Base-by-base conservation (phyloP, 2,113 vertebrate genomes). In the Delphinus delphis region DNA sequence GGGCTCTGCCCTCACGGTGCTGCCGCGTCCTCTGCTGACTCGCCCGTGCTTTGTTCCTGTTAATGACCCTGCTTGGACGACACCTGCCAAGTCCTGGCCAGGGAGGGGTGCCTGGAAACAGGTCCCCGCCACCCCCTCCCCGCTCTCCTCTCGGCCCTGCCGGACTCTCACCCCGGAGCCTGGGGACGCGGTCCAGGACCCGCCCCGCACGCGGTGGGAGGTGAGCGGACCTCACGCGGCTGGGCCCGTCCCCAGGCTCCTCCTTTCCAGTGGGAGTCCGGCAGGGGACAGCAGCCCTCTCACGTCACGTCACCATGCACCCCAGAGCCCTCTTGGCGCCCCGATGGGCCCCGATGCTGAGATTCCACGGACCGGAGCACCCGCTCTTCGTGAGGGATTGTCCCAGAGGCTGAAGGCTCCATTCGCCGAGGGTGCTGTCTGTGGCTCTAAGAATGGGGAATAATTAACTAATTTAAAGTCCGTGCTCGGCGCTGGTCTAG, bases 331-430 rank as follows among this genome's bases (percentile, higher is more conserved):
- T 79, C 47, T 23, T 1, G 10, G 47, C 31, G 3, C 47, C 74
- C 21, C 18, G 33, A 41, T 0, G 0, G 47, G 31, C 79, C 86
- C 21, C 0, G 0, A 21, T 17, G 31, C 55, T 8, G 21, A 0
- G 13, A 8, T n/a, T 5, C 31, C 1, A 0, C 3, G 2, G 55
- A 26, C 31, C 21, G 41, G 11, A 5, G 2, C 0, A 0, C 1
- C 6, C 17, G 86, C n/a, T 23, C 60, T 15, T 21, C 18, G 7
- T 1, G 2, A 3, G 0, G 38, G 60, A 21, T 11, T 6, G 2
- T 18, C 47, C 65, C 36, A 18, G 47, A 28, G 33, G 44, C 3
- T 0, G 44, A 38, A 13, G 5, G 31, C 33, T 21, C 86, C 70
- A 6, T 13, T 26, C 1, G 4, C 60, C 1, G 1, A 14, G 60